Base-by-base conservation (phyloP, 1,140 invertebrate genomes). In the Apis florea region DNA sequence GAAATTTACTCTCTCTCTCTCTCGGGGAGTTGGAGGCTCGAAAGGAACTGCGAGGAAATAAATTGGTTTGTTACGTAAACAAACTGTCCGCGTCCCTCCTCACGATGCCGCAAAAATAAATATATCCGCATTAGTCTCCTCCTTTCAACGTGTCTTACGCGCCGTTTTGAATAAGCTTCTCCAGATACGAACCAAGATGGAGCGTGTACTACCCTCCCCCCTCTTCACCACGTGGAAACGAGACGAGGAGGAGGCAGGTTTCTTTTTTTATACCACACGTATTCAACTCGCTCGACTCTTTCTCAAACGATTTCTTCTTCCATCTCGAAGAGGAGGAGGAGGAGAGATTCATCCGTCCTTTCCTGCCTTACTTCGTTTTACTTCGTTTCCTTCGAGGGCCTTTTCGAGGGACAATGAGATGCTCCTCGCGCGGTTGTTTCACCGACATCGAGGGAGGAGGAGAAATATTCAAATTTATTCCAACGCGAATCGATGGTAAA, bases 51-150 rank as follows among this genome's bases (percentile, higher is more conserved):
- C 63, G 49, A 17, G 21, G 79, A 76, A 76, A 82, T 76, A 82
- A 82, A 82, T 82, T 76, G 79, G 79, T 82, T 82, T 76, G 79
- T 76, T 82, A 82, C 72, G 54, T 76, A 82, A 76, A 82, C 73
- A 82, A 82, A 82, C 79, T 68, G 79, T 76, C 56, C 40, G 64
- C 64, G 24, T 61, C 49, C 26, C 79, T 61, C 26, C 26, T 81
- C 79, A 13, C 21, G 40, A 17, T 9, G 10, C 19, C 47, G 53
- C n/a, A 68, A 76, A 56, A 66, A 74, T 74, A 82, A 75, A 81
- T 81, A 75, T 53, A 75, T 67, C 40, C 47, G 63, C 79, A 75
- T 75, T 40, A 75, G 54, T 75, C 47, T 53, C 10, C 64, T 49
- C 21, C 26, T 74, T 75, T 75, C 79, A 64, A 61, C 79, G 53